Evolutionary conservation across 2,888 invertebrate genomes (phyloP), one percentile per base, ranked within the genome.

Genomic region (Acronicta alni): DNA sequence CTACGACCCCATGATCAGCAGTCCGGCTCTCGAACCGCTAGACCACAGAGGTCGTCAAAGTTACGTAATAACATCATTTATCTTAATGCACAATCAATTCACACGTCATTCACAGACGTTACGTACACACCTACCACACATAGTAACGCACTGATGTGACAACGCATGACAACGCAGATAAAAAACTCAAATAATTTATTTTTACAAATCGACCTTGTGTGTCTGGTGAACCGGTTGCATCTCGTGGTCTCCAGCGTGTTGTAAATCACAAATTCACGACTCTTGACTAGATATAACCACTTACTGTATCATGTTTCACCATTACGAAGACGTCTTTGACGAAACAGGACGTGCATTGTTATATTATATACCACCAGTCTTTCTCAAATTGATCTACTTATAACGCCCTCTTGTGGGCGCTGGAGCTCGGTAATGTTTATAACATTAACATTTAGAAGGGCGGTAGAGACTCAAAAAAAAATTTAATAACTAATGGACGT

Each of bases 151-250:
- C 8, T 30, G 44, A 0, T 30, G 30, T 45, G 17, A 16, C 44
- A 16, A 0, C n/a, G 16, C 44, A 16, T 30, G 12, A 30, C 17
- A 45, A 45, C n/a, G n/a, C 17, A 16, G 16, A 30, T 14, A 45
- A 45, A 45, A 15, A 16, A 42, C 38, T 20, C 55, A 42, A 15
- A 48, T 49, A 51, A 44, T 47, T 63, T 55, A 49, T 17, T 54
- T 45, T 59, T 57, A 20, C 53, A 41, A 39, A 30, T 23, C 47
- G 61, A 60, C 68, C 65, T 68, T 68, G 54, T 9, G 51, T 42
- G 18, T 56, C 42, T 47, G 43, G 52, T 70, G 42, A 70, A 52
- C 66, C 65, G 51, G 57, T 63, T 47, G 64, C 51, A 69, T 26
- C 26, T 23, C 12, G 51, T 15, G 2, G 10, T 35, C 52, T 23